Evolutionary conservation across 2,113 vertebrate species (phyloP).

Genomic region (Epinephelus cyanopodus): DNA sequence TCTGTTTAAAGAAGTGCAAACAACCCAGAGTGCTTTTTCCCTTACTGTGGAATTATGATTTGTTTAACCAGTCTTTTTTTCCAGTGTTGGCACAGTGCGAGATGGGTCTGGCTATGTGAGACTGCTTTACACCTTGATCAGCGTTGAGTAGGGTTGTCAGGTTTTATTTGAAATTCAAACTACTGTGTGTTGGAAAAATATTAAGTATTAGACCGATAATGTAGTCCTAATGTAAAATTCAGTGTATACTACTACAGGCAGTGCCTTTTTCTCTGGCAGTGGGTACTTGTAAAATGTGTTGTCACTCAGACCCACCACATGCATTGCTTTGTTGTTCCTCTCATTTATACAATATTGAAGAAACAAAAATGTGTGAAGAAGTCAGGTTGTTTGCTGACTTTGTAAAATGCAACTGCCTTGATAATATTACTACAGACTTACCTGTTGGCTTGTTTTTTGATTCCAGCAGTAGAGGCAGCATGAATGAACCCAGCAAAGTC

Average conservation of each 20-base stretch:
- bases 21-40: too few relatives aligned
- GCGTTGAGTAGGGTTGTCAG: not conserved
- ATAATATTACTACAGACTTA: not conserved
- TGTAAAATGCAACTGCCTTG: slow-evolving; percentile 8
- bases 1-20: too few relatives aligned
- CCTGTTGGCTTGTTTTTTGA: slow-evolving; percentile 12
- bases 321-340: not conserved
- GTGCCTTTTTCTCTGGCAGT: not conserved
- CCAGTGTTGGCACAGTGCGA: too few relatives aligned
- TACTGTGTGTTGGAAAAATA: not conserved
- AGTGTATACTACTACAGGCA: not conserved
- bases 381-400: slow-evolving; percentile 7
- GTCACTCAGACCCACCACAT: not conserved
- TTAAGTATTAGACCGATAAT: not conserved
- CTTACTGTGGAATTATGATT: too few relatives aligned
- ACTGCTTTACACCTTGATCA: not conserved
- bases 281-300: not conserved
- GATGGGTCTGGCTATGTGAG: too few relatives aligned
- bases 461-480: not conserved
- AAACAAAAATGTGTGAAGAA: not conserved
- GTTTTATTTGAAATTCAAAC: not conserved
- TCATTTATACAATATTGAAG: not conserved
- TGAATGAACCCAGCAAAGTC: not conserved
- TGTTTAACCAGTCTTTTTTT: too few relatives aligned
- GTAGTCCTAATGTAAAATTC: not conserved